phyloP scores from a whole-genome alignment of 2,113 vertebrate species.

The Nanger granti region DNA sequence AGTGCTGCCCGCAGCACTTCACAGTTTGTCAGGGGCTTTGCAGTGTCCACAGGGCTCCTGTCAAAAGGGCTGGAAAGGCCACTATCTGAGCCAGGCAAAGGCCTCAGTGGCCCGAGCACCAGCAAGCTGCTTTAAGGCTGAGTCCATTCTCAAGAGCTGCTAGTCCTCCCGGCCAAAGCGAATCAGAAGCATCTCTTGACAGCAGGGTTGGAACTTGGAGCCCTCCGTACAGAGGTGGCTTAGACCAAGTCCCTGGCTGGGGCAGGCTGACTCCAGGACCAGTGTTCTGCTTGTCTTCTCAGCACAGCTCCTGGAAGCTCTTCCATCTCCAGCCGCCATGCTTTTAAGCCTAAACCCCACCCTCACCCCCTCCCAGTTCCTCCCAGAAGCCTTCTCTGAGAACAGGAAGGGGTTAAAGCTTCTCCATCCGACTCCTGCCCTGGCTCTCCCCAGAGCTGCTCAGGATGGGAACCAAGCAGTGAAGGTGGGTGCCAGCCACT shows the following conservation, averaged over 20 bases:
- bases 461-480: background rate
- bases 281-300: background rate
- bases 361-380: background rate
- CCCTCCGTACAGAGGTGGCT: background rate
- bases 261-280: background rate
- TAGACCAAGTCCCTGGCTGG: background rate
- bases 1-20: background rate
- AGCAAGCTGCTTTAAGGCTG: background rate
- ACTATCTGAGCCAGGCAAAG: background rate
- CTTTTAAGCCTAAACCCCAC: background rate
- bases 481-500: background rate
- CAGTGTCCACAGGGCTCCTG: background rate
- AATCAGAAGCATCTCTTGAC: background rate
- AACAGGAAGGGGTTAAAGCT: background rate
- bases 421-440: background rate
- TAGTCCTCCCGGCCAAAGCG: background rate
- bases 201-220: background rate
- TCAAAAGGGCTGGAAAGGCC: background rate
- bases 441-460: background rate
- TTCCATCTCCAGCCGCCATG: background rate
- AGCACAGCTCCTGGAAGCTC: background rate
- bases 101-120: background rate
- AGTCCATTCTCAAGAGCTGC: background rate
- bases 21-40: background rate
- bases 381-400: background rate